These are phyloP conservation scores for Eunapius fragilis DNA, from an alignment of 37 sponge, comb jelly and placozoan species.

Conservation along the genomic window DNA sequence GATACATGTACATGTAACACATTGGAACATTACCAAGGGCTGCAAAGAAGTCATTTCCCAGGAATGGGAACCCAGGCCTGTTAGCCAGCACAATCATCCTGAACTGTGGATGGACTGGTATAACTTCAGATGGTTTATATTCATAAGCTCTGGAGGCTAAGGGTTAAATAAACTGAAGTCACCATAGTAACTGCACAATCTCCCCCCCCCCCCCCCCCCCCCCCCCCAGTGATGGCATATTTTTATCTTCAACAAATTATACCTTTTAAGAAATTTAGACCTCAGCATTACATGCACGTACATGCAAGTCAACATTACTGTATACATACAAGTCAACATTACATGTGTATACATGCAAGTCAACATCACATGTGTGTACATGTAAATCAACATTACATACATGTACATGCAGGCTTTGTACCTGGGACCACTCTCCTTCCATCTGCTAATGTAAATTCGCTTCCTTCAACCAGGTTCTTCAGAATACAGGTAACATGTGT, in stretches of 20 bases:
- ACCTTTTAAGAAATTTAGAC: too few species aligned
- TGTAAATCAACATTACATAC: too few species aligned
- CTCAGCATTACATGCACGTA: too few species aligned
- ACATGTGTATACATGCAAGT: too few species aligned
- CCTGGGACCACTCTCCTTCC: slow-evolving; percentile 78
- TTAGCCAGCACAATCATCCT: slow-evolving; percentile 92
- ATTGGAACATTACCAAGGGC: slow-evolving; percentile 56
- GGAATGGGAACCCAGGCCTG: slow-evolving; percentile 95
- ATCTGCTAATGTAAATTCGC: slow-evolving; percentile 85
- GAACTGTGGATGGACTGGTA: slow-evolving; percentile 85
- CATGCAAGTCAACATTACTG: too few species aligned
- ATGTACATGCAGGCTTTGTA: not conserved
- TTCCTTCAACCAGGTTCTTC: slow-evolving; percentile 79
- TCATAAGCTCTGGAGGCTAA: not conserved
- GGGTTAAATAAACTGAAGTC: not conserved
- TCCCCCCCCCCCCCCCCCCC: too few species aligned
- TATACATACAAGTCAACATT: too few species aligned
- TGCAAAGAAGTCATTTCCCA: slow-evolving; percentile 95
- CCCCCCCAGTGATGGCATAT: too few species aligned
- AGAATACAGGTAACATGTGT: slow-evolving; percentile 90
- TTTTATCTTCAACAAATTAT: too few species aligned
- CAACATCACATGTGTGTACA: too few species aligned
- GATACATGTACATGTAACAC: too few species aligned
- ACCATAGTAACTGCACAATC: not conserved
- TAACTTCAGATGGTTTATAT: not conserved